phyloP scores from a whole-genome alignment of 2,888 invertebrate species.

The Polymixis flavicincta region DNA sequence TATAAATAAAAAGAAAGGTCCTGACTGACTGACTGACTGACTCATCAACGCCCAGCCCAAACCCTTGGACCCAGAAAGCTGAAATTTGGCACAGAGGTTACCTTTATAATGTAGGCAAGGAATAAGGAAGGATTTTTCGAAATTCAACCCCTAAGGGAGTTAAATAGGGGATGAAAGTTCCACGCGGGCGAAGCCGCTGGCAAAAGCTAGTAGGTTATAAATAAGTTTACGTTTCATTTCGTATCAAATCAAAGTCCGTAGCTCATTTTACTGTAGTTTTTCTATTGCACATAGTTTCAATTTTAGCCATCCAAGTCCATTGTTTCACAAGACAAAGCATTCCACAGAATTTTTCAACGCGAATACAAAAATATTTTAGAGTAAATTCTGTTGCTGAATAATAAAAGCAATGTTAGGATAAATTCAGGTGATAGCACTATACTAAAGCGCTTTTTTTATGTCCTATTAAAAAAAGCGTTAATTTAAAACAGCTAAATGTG shows the following conservation, averaged over 20 bases:
- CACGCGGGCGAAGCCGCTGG: too few relatives aligned
- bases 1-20: too few relatives aligned
- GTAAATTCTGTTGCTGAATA: background rate
- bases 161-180: too few relatives aligned
- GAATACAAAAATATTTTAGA: background rate
- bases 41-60: too few relatives aligned
- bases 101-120: too few relatives aligned
- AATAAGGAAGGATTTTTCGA: too few relatives aligned
- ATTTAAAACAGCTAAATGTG: too few relatives aligned
- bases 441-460: conserved; percentile 2
- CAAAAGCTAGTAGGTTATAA: too few relatives aligned
- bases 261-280: background rate
- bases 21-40: too few relatives aligned
- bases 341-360: conserved; percentile 7
- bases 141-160: too few relatives aligned
- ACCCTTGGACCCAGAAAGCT: too few relatives aligned
- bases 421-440: background rate
- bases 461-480: background rate
- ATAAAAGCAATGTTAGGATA: background rate
- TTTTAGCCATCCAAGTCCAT: background rate
- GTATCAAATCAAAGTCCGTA: background rate
- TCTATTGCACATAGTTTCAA: background rate
- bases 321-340: conserved; percentile 19
- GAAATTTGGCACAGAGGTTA: too few relatives aligned
- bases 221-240: background rate